Conservation (phyloP, 1,140 invertebrate species). For the Campoletis sonorensis region DNA sequence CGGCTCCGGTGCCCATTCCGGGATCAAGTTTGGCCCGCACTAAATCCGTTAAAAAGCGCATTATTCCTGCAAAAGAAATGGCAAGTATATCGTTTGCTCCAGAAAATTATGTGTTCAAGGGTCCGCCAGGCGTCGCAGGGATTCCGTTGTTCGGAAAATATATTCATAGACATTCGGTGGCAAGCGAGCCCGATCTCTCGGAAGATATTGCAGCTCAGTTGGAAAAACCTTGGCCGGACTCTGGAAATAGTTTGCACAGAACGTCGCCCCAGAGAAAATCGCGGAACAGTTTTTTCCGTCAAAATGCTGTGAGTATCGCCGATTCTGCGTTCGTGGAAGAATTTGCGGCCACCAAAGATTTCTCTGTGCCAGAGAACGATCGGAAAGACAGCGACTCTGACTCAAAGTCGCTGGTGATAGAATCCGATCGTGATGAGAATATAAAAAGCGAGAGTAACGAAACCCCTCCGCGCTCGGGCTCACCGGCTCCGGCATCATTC, state of each 20-base stretch:
- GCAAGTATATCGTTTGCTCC: slow-evolving; percentile 59
- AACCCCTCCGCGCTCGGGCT: slow-evolving; percentile 24
- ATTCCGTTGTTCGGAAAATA: slow-evolving; percentile 59
- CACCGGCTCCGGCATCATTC: slow-evolving; percentile 55
- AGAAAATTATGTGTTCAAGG: slow-evolving; percentile 58
- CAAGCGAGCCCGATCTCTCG: not conserved
- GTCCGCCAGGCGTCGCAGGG: slow-evolving; percentile 51
- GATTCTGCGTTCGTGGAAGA: no score
- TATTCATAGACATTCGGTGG: slow-evolving; percentile 16
- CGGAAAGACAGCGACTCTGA: no score
- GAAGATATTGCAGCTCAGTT: not conserved
- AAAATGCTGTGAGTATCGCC: not conserved
- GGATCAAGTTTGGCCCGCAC: not conserved
- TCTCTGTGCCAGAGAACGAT: not conserved
- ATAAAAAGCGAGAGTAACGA: not conserved
- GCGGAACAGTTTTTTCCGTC: not conserved
- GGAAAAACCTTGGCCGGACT: not conserved
- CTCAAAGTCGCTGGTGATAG: not conserved
- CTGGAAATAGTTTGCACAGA: slow-evolving; percentile 49
- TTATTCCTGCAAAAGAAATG: not conserved
- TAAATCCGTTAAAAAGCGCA: not conserved
- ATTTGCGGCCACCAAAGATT: not conserved
- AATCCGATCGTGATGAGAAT: not conserved
- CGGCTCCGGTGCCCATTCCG: not conserved
- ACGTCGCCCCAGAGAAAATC: not conserved